Evolutionary conservation across 2,888 invertebrate species (phyloP).

Genomic region (Anoncus sp.): DNA sequence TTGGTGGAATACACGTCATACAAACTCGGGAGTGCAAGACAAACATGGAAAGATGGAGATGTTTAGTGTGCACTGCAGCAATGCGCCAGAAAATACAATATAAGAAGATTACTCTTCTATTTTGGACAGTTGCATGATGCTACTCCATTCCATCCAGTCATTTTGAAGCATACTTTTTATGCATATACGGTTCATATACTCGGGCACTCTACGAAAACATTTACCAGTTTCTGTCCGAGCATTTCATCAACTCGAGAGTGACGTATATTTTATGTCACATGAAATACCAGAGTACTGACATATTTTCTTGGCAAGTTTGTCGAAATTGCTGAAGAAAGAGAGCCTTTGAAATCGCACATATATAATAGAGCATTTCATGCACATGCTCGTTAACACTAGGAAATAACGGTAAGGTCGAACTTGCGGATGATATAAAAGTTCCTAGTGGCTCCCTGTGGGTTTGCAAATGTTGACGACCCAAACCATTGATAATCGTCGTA

Average conservation of each 20-base stretch:
- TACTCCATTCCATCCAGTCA: conserved; percentile 35
- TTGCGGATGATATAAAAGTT: conserved; percentile 8
- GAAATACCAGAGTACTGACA: conserved; percentile 37
- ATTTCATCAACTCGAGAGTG: conserved; percentile 18
- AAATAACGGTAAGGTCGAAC: background rate
- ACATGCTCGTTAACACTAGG: background rate
- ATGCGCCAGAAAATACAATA: conserved; percentile 26
- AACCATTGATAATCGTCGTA: conserved; percentile 28
- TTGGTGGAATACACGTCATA: conserved; percentile 9
- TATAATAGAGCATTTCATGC: conserved; percentile 8
- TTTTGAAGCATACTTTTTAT: conserved; percentile 31
- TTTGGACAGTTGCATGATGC: conserved; percentile 15
- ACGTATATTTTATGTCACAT: conserved; percentile 31
- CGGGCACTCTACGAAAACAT: conserved; percentile 19
- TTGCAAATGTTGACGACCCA: conserved; percentile 22
- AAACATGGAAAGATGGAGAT: conserved; percentile 38
- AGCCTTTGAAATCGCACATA: conserved; percentile 24
- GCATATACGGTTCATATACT: conserved; percentile 14
- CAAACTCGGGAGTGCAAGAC: conserved; percentile 15
- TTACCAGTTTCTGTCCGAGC: background rate
- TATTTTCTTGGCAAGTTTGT: conserved; percentile 15
- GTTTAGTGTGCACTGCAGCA: conserved; percentile 32
- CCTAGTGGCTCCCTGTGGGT: background rate
- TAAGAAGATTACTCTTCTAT: conserved; percentile 13
- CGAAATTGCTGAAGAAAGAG: conserved; percentile 21